Evolutionary conservation across 2,888 invertebrate genomes (phyloP).

Genomic region (Nesidiocoris tenuis): DNA sequence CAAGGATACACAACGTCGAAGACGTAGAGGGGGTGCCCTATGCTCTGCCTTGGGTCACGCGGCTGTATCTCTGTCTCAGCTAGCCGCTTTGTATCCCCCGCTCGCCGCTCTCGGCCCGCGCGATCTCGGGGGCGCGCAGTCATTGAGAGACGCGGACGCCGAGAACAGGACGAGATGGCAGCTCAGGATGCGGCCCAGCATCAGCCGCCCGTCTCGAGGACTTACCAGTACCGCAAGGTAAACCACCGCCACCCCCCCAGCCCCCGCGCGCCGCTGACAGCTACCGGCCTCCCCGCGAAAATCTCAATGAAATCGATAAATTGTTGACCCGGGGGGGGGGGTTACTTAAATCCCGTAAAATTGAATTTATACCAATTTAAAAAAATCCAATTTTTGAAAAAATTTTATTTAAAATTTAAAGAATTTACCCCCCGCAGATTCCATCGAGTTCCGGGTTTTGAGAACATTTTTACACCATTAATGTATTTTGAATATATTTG

Average conservation of each 20-base stretch:
- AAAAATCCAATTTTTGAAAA: too few species aligned
- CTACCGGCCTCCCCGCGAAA: background rate
- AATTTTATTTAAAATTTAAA: too few species aligned
- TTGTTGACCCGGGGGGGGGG: too few species aligned
- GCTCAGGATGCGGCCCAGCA: constrained; percentile 49
- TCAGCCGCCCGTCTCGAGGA: constrained; percentile 56
- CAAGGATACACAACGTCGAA: background rate
- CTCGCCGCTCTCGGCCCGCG: background rate
- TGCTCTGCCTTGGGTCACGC: background rate
- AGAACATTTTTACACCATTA: too few species aligned
- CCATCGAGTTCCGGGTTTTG: too few species aligned
- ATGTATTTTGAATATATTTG: too few species aligned
- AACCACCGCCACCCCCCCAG: background rate
- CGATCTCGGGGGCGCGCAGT: constrained; percentile 10
- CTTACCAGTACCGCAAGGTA: constrained; percentile 56
- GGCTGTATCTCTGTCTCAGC: background rate
- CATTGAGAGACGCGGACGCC: constrained; percentile 21
- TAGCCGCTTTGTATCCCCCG: background rate
- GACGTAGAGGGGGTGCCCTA: background rate
- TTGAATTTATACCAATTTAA: too few species aligned
- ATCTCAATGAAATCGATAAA: too few species aligned
- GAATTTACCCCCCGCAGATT: too few species aligned
- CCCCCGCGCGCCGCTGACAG: background rate
- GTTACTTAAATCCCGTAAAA: too few species aligned
- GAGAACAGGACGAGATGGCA: constrained; percentile 21